Percentiles rank a stretch among this genome's conserved stretches.
These are phyloP conservation scores for Euphonia xanthogaster DNA, from an alignment of 2,797 vertebrate genomes.

Conservation along the genomic window DNA sequence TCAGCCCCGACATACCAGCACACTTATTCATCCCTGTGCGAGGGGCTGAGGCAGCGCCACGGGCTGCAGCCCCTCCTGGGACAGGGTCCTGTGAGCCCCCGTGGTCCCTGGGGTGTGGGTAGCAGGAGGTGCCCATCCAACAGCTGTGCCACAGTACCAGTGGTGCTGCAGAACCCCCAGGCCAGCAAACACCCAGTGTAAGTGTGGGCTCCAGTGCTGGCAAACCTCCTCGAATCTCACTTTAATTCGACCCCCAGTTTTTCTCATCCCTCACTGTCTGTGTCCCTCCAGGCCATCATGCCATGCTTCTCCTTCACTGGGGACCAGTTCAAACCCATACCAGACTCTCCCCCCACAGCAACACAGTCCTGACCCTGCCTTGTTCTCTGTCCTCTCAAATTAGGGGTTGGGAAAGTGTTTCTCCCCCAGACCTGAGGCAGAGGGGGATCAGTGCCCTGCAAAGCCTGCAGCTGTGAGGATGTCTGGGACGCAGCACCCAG, in stretches of 20 bases:
- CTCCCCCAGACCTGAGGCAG: neutral
- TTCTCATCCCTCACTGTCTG: neutral
- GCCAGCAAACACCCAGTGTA: neutral
- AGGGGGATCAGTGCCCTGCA: neutral
- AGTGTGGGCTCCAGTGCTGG: fast-evolving
- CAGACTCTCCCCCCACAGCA: neutral
- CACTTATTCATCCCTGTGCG: neutral
- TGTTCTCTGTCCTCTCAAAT: neutral
- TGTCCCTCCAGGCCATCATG: fast-evolving
- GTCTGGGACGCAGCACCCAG: neutral
- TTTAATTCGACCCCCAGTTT: neutral
- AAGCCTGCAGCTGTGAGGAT: neutral
- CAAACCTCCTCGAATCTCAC: neutral
- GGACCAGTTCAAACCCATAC: neutral
- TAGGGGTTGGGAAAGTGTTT: neutral
- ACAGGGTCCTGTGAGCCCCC: fast-evolving
- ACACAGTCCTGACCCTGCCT: neutral
- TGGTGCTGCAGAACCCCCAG: neutral
- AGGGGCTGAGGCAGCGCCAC: fast-evolving
- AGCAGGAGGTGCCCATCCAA: fast-evolving
- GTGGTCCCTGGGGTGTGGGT: fast-evolving
- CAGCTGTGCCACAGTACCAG: neutral
- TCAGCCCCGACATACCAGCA: neutral
- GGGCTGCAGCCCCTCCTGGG: neutral
- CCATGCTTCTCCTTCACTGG: fast-evolving